Base-by-base conservation (phyloP, 2,797 vertebrate species). In the Champsocephalus gunnari region DNA sequence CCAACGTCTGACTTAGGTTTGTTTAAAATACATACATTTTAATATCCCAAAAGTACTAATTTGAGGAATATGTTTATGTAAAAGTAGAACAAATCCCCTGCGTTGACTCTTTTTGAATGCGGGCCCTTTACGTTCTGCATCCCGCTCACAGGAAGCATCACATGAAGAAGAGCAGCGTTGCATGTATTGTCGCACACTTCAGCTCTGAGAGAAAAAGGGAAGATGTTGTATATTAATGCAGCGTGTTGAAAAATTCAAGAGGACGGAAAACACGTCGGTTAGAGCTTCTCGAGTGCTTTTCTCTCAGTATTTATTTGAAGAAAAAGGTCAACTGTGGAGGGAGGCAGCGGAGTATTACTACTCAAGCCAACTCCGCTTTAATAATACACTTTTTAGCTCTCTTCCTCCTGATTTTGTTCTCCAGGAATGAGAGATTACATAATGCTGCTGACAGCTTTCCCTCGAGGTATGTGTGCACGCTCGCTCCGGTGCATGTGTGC, bases 381-480 rank as follows among this genome's bases (percentile, higher is more conserved):
- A 78, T 73, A 81, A 81, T 49, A 63, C 66, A 71, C 74, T 67
- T 65, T 14, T 0, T 38, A 34, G 6, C 45, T 48, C 64, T 9
- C 64, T 28, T 54, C 77, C 43, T 79, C 51, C 59, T 81, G 68
- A 44, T 53, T 51, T 8, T 70, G 64, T 83, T 82, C 85, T 86
- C 81, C 66, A 82, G 60, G 66, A 87, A 81, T 70, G 70, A 55
- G 66, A 73, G 69, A 68, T 88, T 89, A 87, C 48, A 44, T 80
- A 88, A 90, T 43, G 47, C 77, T 73, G 57, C 74, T 56, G 73
- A 38, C 74, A 38, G 44, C 32, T 66, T 79, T 73, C 78, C 68
- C 17, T 48, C 77, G 77, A 68, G 16, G 77, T 3, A 12, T 9
- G 43, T 0, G n/a, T 56, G 43, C 28, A 28, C 28, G 4, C 28